A percentile compares a stretch with the other conserved stretches of the same genome.
Conservation (phyloP, 2,113 vertebrate genomes). For the Neomonachus schauinslandi region DNA sequence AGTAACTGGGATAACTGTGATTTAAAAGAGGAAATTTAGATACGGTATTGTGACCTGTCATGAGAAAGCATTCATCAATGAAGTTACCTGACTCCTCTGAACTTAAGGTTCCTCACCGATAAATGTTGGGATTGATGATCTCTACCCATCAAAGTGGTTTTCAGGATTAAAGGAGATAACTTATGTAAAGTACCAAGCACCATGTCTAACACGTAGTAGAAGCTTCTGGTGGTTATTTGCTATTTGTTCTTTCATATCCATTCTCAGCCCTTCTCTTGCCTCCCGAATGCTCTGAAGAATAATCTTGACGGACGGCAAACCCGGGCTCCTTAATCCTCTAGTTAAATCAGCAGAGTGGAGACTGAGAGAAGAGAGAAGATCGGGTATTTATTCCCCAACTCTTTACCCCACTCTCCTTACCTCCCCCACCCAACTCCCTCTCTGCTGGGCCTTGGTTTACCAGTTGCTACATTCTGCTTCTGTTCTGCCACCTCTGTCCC, state of each 20-base stretch:
- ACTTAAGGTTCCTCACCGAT: background rate
- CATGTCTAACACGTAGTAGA: background rate
- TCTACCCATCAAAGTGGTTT: background rate
- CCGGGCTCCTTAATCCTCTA: background rate
- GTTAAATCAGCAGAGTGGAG: background rate
- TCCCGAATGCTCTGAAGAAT: background rate
- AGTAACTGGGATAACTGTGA: background rate
- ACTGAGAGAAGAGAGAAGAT: background rate
- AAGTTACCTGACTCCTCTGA: background rate
- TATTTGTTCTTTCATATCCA: background rate
- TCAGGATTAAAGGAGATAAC: background rate
- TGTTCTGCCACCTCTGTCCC: background rate
- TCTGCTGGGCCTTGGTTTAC: background rate
- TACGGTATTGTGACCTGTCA: background rate
- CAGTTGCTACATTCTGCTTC: background rate
- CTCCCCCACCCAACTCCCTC: background rate
- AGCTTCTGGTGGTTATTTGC: background rate
- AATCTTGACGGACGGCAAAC: background rate
- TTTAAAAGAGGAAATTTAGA: slow-evolving; percentile 2
- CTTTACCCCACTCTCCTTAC: background rate
- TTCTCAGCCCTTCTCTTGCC: background rate
- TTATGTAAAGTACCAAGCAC: background rate
- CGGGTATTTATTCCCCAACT: background rate
- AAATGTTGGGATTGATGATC: background rate
- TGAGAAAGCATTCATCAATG: background rate